phyloP scores from a whole-genome alignment of 2,888 invertebrate species.

The Trissolcus brochymenae region DNA sequence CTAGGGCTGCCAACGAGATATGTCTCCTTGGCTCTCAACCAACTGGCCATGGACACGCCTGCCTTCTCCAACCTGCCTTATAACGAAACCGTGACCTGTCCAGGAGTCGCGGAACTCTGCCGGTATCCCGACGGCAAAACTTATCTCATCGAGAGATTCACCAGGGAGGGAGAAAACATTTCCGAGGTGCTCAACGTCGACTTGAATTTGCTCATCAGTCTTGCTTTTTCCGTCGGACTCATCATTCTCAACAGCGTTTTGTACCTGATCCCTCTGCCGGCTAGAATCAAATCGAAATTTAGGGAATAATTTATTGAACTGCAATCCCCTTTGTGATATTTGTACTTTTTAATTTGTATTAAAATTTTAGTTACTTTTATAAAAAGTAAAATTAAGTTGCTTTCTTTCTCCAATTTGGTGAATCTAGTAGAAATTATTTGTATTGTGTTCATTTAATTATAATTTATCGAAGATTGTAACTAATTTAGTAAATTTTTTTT shows the following conservation, averaged over 20 bases:
- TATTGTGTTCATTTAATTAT: no score
- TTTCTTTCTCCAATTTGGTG: not conserved
- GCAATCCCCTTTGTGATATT: not conserved
- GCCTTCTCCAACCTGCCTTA: slow-evolving; percentile 73
- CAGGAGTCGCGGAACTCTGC: slow-evolving; percentile 77
- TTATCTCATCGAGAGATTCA: slow-evolving; percentile 84
- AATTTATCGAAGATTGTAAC: no score
- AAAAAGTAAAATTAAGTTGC: no score
- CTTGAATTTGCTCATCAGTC: slow-evolving; percentile 87
- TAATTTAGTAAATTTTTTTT: no score
- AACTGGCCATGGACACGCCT: slow-evolving; percentile 69
- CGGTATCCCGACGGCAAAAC: slow-evolving; percentile 84
- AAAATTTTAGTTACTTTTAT: no score
- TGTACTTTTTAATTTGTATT: not conserved
- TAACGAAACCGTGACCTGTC: slow-evolving; percentile 78
- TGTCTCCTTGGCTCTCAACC: slow-evolving; percentile 72
- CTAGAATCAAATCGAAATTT: slow-evolving; percentile 91
- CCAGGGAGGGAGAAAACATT: slow-evolving; percentile 78
- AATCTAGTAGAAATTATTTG: not conserved
- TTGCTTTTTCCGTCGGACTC: slow-evolving; percentile 89
- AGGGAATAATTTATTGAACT: slow-evolving; percentile 79
- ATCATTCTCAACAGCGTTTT: slow-evolving; percentile 89
- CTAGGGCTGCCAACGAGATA: slow-evolving; percentile 72
- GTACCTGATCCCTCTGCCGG: slow-evolving; percentile 90
- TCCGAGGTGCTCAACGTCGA: slow-evolving; percentile 83